These are phyloP conservation scores for Bombylius discolor DNA, from an alignment of 2,888 invertebrate genomes.

Conservation along the genomic window DNA sequence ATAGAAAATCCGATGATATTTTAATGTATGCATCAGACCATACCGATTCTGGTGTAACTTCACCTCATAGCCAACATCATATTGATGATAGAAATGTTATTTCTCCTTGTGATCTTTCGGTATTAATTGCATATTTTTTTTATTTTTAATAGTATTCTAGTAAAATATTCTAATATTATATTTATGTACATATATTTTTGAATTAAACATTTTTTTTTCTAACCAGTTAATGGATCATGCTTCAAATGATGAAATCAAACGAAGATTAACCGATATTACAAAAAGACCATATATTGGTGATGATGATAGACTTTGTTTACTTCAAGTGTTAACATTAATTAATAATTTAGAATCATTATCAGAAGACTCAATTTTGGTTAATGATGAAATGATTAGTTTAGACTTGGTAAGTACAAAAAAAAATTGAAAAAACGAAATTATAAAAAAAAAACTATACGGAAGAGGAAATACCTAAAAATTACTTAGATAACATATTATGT, in stretches of 20 bases:
- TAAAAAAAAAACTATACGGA: too few species aligned
- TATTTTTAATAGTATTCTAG: not conserved
- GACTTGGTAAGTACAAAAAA: conserved; percentile 23
- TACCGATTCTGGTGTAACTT: conserved; percentile 24
- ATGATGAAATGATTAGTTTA: conserved; percentile 45
- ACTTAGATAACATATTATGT: too few species aligned
- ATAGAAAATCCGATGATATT: conserved; percentile 13
- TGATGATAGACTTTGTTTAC: conserved; percentile 48
- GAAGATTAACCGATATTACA: conserved; percentile 22
- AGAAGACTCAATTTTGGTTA: conserved; percentile 26
- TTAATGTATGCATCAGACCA: conserved; percentile 16
- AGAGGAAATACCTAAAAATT: too few species aligned
- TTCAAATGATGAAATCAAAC: conserved; percentile 26
- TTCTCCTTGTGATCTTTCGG: conserved; percentile 23
- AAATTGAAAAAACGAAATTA: too few species aligned
- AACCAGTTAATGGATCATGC: conserved; percentile 18
- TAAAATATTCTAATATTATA: not conserved
- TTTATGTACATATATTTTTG: not conserved
- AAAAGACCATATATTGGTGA: conserved; percentile 30
- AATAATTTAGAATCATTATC: conserved; percentile 46
- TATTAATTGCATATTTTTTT: conserved; percentile 5
- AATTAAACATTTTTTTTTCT: not conserved
- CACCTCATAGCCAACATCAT: conserved; percentile 23
- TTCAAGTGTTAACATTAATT: conserved; percentile 47
- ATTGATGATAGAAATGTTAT: conserved; percentile 19